Evolutionary conservation across 2,113 vertebrate species (phyloP), one percentile per base, ranked within the genome.

Genomic region (Acanthisitta chloris): DNA sequence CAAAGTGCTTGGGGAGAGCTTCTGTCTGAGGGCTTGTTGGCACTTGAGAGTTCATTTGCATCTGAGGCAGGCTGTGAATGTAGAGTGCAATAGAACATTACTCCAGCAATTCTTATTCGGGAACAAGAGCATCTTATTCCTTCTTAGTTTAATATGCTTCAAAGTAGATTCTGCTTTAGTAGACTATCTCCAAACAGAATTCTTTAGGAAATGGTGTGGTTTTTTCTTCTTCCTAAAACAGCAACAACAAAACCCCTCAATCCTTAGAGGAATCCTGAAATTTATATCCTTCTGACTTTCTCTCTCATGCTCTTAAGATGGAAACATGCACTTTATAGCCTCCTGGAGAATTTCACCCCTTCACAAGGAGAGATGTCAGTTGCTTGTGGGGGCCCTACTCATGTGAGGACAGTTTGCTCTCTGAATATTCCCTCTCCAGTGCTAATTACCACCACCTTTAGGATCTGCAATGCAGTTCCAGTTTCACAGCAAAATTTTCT

Each of bases 31-130:
- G 72, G 72, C 64, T 78, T 86, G 65, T 77, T 62, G 76, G 59
- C 77, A 91, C 94, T 92, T 55, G 83, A 88, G 86, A 84, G 64
- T 81, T 94, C 55, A 86, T 96, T 94, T 96, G 83, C 88, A 96
- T 96, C 65, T 33, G 61, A 95, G 92, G 77, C 72, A 97, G 76
- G 67, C 80, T 87, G 61, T 59, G 86, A 89, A 79, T 64, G 43
- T 29, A 15, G 69, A 94, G 72, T 79, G 86, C n/a, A 91, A 38
- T 1, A 71, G 86, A 81, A 91, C 36, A 43, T 67, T 92, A 64
- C 83, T 64, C 52, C 19, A 91, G 43, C 23, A 79, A 89, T 92
- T 91, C 72, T 71, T 93, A 55, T 71, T 95, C 69, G 84, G 81
- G 64, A 89, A 91, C 7, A 34, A 64, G 77, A 83, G 73, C 48